Evolutionary conservation across 2,113 vertebrate genomes (phyloP).

Genomic region (Felis catus): DNA sequence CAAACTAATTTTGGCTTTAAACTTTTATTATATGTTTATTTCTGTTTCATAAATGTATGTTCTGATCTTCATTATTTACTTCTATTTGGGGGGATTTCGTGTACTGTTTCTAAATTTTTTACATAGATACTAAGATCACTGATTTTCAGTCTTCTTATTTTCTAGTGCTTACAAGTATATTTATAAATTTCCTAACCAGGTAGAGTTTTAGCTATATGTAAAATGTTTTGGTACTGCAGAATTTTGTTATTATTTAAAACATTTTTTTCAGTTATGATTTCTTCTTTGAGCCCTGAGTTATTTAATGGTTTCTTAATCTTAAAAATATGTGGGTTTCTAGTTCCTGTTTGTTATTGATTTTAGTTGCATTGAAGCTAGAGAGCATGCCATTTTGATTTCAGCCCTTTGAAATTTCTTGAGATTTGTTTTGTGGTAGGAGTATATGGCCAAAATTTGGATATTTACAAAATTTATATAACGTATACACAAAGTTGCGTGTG

Average conservation of each 20-base stretch:
- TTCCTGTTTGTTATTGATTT: neutral
- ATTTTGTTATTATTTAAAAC: neutral
- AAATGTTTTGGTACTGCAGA: neutral
- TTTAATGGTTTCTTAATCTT: neutral
- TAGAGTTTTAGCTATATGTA: neutral
- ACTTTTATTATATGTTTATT: neutral
- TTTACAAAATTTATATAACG: neutral
- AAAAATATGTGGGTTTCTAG: neutral
- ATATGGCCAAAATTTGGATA: neutral
- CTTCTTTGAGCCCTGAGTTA: neutral
- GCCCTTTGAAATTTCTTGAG: conserved; percentile 3
- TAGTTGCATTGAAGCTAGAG: neutral
- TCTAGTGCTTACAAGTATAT: neutral
- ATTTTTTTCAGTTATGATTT: conserved; percentile 15
- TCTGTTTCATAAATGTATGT: neutral
- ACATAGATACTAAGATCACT: neutral
- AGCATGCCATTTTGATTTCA: neutral
- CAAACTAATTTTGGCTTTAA: neutral
- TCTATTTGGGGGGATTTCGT: neutral
- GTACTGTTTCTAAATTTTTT: neutral
- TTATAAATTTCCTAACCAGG: neutral
- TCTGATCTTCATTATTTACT: neutral
- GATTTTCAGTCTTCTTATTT: neutral
- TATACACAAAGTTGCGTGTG: neutral
- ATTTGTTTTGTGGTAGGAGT: neutral